Base-by-base conservation (phyloP, 1,140 invertebrate genomes). In the Myzus persicae region DNA sequence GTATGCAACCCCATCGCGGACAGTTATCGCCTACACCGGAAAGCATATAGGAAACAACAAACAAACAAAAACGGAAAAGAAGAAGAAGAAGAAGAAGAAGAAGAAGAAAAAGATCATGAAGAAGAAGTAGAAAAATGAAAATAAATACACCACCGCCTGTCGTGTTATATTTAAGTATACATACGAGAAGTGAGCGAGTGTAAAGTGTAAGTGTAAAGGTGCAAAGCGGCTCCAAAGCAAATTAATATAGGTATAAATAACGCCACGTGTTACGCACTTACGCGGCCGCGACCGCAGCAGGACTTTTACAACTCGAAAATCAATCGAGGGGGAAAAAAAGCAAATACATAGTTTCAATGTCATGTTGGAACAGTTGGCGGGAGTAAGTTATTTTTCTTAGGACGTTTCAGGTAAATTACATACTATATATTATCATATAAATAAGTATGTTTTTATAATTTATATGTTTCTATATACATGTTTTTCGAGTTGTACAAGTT, bases 1-100 rank as follows among this genome's bases (percentile, higher is more conserved):
- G 90, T 93, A 92, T 93, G 42, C 91, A 91, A 93, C 59, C 93
- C 76, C 91, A 91, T 88, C 91, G 67, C 46, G 87, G 54, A 89
- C 84, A 93, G 44, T 44, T 76, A 51, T 93, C 84, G 93, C 85
- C 84, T 89, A 89, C 51, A 93, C 84, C 87, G 87, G 51, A 93
- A 88, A 93, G 93, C 93, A 89, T 40, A 76, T 48, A 36, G 93
- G 82, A 51, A 44, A 42, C 26, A 93, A 93, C 46, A 46, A 54
- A 51, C 82, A 67, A 93, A 46, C 54, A 48, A 59, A 48, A 91
- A 44, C 76, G n/a, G 31, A 54, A 36, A 88, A 18, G 46, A 36
- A 54, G 87, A 51, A 38, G 11, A 26, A 38, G 46, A 38, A 38
- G 26, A 26, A 89, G 82, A 20, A 14, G 11, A 76, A 81, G 4